Evolutionary conservation across 2,888 invertebrate genomes (phyloP).

Genomic region (Graphium colonna): DNA sequence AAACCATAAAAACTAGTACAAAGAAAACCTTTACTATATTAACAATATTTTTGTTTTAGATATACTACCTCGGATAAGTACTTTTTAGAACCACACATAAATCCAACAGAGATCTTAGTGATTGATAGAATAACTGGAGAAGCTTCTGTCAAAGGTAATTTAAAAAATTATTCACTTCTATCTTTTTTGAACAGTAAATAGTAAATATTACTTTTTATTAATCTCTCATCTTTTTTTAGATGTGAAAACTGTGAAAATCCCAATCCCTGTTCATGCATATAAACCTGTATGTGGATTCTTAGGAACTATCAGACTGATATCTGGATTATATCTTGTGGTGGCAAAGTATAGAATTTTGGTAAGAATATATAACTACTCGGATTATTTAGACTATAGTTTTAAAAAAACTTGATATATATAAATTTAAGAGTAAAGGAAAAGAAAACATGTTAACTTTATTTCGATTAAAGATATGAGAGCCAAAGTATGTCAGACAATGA

Average conservation of each 20-base stretch:
- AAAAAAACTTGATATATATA: not conserved
- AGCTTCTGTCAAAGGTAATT: conserved; percentile 84
- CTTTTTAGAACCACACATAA: conserved; percentile 89
- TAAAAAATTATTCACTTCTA: not conserved
- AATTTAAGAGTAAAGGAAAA: no score
- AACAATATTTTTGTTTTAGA: conserved; percentile 78
- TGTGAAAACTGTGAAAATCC: conserved; percentile 58
- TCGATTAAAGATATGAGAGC: no score
- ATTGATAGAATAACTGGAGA: conserved; percentile 91
- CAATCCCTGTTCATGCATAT: conserved; percentile 64
- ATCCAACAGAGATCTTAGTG: conserved; percentile 86
- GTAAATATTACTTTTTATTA: no score
- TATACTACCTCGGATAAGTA: conserved; percentile 95
- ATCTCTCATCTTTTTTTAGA: conserved; percentile 32
- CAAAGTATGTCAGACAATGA: no score
- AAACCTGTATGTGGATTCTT: conserved; percentile 92
- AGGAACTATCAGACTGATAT: conserved; percentile 90
- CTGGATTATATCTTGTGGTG: conserved; percentile 93
- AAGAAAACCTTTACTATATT: no score
- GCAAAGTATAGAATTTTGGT: conserved; percentile 88
- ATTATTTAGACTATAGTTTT: not conserved
- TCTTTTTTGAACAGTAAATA: not conserved
- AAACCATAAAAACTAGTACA: no score
- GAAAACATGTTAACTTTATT: no score
- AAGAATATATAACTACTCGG: conserved; percentile 31